Base-by-base conservation (phyloP, 2,113 vertebrate species). In the Myiozetetes cayanensis region DNA sequence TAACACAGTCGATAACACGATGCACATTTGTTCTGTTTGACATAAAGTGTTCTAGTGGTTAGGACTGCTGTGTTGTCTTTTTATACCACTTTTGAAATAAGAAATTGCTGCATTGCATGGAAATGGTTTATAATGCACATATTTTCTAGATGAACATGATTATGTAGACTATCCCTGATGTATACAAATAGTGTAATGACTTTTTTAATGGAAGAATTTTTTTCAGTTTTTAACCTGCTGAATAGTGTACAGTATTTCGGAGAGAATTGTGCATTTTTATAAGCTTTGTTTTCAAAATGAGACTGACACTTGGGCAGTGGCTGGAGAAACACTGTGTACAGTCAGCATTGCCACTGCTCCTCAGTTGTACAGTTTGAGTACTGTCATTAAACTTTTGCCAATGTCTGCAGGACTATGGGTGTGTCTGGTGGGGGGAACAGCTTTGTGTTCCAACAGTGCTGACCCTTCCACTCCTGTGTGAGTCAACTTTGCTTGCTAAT, bases 221-320 rank as follows among this genome's bases (percentile, higher is more conserved):
- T 96, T 91, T 97, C 94, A 88, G 85, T 93, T 96, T 95, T 94
- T 90, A 82, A 96, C 91, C 90, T 97, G 97, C 97, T 97, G 93
- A 97, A 95, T 97, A 96, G 93, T 97, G 97, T 98, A 98, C 97
- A 98, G 97, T 96, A 97, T 85, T 93, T 97, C 97, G 96, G 92
- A 95, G 87, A 94, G 35, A 96, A 62, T 76, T 91, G 94, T 92
- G 86, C 85, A 6, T 97, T 97, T 95, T 97, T 97, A 73, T 97
- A 97, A 95, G 65, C 96, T 96, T 94, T 92, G 58, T 76, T 92
- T 89, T 94, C 86, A 81, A 95, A 97, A 78, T 93, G 70, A 93
- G 85, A 71, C 94, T 79, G 86, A 84, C 21, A 10, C 30, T 78
- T 49, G 72, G 56, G 86, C 87, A 44, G 5, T 9, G 81, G 50